Base-by-base conservation (phyloP, 2,797 vertebrate species). In the Steatocranus sp. region DNA sequence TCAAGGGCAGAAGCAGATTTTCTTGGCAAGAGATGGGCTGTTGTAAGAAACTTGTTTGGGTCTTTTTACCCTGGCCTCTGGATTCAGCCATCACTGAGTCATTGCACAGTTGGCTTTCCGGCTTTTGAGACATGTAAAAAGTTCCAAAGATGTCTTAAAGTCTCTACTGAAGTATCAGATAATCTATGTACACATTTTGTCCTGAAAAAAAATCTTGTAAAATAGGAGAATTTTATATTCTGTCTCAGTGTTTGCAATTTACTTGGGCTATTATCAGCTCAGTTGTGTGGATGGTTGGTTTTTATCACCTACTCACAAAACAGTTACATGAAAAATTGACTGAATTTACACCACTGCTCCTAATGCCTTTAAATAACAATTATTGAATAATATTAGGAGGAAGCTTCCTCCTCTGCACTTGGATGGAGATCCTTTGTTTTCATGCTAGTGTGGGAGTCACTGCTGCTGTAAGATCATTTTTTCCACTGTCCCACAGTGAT, bases 331-430 rank as follows among this genome's bases (percentile, higher is more conserved):
- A 49, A 80, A 36, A 86, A 83, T 25, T 46, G 73, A 76, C 73
- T 61, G n/a, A 38, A 76, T 83, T 84, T 78, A 81, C 78, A 32
- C 14, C 27, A 41, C 23, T 53, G 54, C 11, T 81, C 18, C 23
- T 23, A 61, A 75, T 41, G 25, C 25, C 58, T 87, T 89, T 82
- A 82, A 89, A 86, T 77, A 76, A 84, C 68, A 86, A 83, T 76
- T 46, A 80, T 48, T 83, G 15, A 3, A 50, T 77, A 23, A 83
- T 83, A 81, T 81, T 66, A 41, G 18, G 25, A 79, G 80, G 10
- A 17, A 2, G 17, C 73, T 75, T 82, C 49, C 89, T 80, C 83
- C 87, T 74, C 80, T 56, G 68, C 83, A 75, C 74, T 50, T 30
- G 30, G 20, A 70, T 76, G 49, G 75, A 80, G 73, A 36, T 83